Conservation (phyloP, 1,140 invertebrate genomes). For the Dermatophagoides farinae region DNA sequence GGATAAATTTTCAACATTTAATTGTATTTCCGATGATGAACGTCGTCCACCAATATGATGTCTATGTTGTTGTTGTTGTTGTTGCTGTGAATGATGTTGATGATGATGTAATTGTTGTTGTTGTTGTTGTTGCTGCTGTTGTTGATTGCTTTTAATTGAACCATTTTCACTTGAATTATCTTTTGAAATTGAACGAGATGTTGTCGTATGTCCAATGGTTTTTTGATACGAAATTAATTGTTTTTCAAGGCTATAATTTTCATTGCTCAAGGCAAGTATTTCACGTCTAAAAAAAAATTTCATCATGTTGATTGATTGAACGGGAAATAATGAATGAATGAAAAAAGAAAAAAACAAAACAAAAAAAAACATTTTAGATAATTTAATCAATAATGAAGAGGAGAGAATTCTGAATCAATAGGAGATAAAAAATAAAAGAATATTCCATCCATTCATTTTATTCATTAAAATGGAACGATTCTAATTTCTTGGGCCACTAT, state of each 20-base stretch:
- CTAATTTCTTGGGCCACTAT: too few relatives aligned
- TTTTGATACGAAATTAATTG: conserved; percentile 70
- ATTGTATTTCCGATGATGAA: too few relatives aligned
- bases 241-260: conserved; percentile 62
- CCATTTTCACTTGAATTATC: conserved; percentile 2
- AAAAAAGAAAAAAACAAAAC: too few relatives aligned
- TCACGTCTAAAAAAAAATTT: too few relatives aligned
- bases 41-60: neutral
- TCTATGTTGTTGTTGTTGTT: neutral
- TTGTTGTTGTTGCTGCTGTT: neutral
- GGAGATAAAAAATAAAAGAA: too few relatives aligned
- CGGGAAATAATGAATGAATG: neutral
- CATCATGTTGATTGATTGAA: too few relatives aligned
- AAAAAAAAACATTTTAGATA: too few relatives aligned
- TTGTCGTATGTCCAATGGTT: conserved; percentile 38
- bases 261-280: conserved; percentile 54
- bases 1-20: too few relatives aligned
- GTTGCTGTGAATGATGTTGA: neutral
- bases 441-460: too few relatives aligned
- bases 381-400: too few relatives aligned
- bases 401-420: too few relatives aligned
- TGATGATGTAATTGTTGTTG: neutral
- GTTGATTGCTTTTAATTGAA: neutral
- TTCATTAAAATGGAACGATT: too few relatives aligned
- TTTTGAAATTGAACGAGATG: neutral